Percentiles rank a stretch among this genome's conserved stretches.
phyloP scores from a whole-genome alignment of 2,797 vertebrate species.

The Eulemur albifrons region DNA sequence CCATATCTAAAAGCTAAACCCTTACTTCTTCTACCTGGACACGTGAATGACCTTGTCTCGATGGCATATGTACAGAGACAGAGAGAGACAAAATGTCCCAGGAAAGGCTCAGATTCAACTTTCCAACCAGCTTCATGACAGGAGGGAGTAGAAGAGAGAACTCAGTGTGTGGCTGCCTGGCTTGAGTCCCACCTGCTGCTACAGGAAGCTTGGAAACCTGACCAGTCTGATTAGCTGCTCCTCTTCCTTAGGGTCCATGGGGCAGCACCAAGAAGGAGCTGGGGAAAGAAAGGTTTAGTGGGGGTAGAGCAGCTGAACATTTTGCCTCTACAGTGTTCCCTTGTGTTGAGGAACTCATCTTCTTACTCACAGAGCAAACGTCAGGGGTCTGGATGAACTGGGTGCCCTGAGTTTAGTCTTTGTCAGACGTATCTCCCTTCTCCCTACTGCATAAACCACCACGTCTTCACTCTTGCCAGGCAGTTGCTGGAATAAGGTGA shows the following conservation, averaged over 20 bases:
- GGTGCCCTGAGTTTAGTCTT: not conserved
- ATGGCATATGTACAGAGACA: not conserved
- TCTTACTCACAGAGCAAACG: not conserved
- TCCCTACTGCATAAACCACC: not conserved
- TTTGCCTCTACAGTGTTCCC: not conserved
- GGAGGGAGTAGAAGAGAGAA: not conserved
- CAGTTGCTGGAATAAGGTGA: slow-evolving; percentile 16
- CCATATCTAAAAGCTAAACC: not conserved
- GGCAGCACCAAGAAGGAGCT: not conserved
- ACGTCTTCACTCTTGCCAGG: not conserved
- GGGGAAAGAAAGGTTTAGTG: not conserved
- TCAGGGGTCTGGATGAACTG: not conserved
- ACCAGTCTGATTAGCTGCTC: not conserved
- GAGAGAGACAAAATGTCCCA: not conserved
- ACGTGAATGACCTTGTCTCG: not conserved
- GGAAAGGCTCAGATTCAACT: not conserved
- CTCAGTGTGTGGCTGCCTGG: too few relatives aligned
- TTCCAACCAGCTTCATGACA: not conserved
- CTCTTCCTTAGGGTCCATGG: not conserved
- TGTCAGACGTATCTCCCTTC: not conserved
- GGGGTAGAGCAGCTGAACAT: not conserved
- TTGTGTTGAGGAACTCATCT: not conserved
- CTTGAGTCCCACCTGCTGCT: not conserved
- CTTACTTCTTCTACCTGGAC: not conserved
- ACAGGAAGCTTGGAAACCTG: not conserved